A percentile compares a stretch with the other conserved stretches of the same genome.
These are phyloP conservation scores for Tenthredo amoena DNA, from an alignment of 2,888 invertebrate species.

Conservation along the genomic window DNA sequence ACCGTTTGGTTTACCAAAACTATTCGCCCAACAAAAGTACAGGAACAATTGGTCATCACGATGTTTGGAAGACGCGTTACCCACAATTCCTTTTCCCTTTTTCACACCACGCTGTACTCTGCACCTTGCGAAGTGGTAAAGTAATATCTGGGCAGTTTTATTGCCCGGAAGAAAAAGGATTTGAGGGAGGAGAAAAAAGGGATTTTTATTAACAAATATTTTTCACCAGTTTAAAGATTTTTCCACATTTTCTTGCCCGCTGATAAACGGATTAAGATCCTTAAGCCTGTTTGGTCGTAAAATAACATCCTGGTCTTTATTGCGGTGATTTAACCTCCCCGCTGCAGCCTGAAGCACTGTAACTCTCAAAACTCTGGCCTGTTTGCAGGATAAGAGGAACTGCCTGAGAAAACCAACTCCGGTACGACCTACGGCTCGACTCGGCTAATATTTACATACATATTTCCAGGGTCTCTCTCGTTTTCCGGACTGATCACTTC, in stretches of 20 bases:
- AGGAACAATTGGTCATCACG: conserved; percentile 47
- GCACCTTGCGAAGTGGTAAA: background rate
- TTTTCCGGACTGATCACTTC: conserved; percentile 50
- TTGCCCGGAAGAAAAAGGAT: background rate
- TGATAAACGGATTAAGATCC: conserved; percentile 45
- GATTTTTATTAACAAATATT: background rate
- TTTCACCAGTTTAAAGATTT: background rate
- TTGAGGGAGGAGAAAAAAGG: background rate
- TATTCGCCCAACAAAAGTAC: conserved; percentile 18
- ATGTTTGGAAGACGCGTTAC: conserved; percentile 3
- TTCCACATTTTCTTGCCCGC: background rate
- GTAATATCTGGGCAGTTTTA: background rate
- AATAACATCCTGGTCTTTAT: conserved; percentile 40
- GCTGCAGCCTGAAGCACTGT: background rate
- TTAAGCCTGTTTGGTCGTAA: conserved; percentile 35
- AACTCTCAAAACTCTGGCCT: background rate
- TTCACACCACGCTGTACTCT: background rate
- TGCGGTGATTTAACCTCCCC: conserved; percentile 19
- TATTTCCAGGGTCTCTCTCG: conserved; percentile 40
- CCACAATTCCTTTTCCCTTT: background rate
- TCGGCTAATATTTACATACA: conserved; percentile 44
- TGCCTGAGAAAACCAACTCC: conserved; percentile 24
- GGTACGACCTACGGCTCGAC: background rate
- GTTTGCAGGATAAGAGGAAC: conserved; percentile 15
- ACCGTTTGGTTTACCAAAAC: conserved; percentile 48